Percentiles rank a stretch among this genome's conserved stretches.
phyloP scores from a whole-genome alignment of 1,140 invertebrate genomes.

The Mycetomoellerius zeteki region DNA sequence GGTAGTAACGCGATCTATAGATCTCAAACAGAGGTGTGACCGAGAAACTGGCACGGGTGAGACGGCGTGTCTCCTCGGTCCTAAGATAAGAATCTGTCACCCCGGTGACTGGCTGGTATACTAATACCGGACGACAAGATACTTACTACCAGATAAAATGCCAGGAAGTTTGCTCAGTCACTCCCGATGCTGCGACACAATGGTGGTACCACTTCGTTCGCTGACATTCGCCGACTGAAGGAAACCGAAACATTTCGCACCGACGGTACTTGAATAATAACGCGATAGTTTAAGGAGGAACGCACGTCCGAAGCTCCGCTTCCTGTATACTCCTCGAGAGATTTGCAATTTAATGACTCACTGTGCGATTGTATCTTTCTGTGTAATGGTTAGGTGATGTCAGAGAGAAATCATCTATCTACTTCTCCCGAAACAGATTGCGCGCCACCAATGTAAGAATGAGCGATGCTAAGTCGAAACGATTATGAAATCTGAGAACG shows the following conservation, averaged over 20 bases:
- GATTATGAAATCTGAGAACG: constrained; percentile 29
- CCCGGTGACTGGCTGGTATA: constrained; percentile 71
- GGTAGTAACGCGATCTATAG: constrained; percentile 58
- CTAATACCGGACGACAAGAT: constrained; percentile 81
- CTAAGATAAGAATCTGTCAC: constrained; percentile 84
- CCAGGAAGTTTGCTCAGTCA: constrained; percentile 76
- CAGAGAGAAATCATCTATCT: constrained; percentile 56
- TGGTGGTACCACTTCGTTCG: neutral
- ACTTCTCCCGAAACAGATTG: constrained; percentile 26
- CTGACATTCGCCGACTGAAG: neutral
- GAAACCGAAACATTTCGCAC: constrained; percentile 35
- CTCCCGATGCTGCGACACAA: constrained; percentile 63
- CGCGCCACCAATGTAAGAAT: constrained; percentile 22
- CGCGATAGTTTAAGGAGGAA: constrained; percentile 18
- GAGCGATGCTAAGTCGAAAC: constrained; percentile 34
- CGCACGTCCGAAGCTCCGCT: neutral
- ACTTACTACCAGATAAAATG: constrained; percentile 82
- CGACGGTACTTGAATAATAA: constrained; percentile 33
- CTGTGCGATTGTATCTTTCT: constrained; percentile 56
- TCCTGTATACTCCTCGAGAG: constrained; percentile 22
- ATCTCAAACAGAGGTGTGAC: constrained; percentile 70
- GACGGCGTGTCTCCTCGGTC: constrained; percentile 81
- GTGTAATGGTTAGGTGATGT: constrained; percentile 52
- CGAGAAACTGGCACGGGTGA: constrained; percentile 74
- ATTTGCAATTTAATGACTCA: constrained; percentile 60